Conservation (phyloP, 2,797 vertebrate genomes). For the Chelmon rostratus region DNA sequence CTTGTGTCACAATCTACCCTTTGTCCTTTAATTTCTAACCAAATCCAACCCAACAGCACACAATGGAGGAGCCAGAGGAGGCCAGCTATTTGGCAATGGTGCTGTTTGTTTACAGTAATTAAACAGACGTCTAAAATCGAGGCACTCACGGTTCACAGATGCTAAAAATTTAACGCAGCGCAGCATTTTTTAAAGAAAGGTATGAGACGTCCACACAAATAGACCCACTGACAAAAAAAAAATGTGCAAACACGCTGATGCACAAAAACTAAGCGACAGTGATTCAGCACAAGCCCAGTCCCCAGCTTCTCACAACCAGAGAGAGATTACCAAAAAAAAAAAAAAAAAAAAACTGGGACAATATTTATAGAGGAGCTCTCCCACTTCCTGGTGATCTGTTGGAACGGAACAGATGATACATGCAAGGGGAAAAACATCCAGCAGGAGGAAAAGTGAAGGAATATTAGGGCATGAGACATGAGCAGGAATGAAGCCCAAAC, state of each 20-base stretch:
- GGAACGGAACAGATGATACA: constrained; percentile 47
- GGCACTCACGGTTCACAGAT: neutral
- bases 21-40: constrained; percentile 11
- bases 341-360: constrained; percentile 70
- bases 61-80: neutral
- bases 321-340: constrained; percentile 4
- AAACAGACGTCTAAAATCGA: neutral
- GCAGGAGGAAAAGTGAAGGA: constrained; percentile 18
- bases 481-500: constrained; percentile 10
- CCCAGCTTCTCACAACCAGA: constrained; percentile 30
- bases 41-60: neutral
- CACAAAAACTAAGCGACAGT: constrained; percentile 47
- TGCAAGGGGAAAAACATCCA: neutral
- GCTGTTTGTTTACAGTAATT: constrained; percentile 19
- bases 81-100: neutral
- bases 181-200: neutral
- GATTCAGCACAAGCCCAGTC: constrained; percentile 70
- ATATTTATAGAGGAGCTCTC: constrained; percentile 82
- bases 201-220: constrained; percentile 5
- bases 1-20: constrained; percentile 19
- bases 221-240: constrained; percentile 12
- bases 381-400: constrained; percentile 65
- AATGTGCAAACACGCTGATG: constrained; percentile 46
- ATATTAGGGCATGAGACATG: neutral
- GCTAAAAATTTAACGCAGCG: neutral